Percentiles rank a stretch among this genome's conserved stretches.
Evolutionary conservation across 2,113 vertebrate species (phyloP).

Genomic region (Periophthalmodon schlosseri): DNA sequence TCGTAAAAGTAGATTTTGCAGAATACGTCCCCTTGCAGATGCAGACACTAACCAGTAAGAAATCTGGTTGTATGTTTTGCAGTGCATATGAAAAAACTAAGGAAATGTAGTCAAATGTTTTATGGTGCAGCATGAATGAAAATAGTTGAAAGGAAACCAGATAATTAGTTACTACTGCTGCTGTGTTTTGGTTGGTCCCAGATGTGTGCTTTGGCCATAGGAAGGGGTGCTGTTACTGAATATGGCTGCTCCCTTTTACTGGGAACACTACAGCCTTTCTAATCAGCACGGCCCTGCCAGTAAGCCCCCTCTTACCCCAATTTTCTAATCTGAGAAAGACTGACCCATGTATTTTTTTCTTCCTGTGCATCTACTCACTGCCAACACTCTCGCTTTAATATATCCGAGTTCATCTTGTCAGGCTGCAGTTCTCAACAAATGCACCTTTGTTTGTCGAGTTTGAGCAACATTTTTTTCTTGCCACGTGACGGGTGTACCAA

Average conservation of each 20-base stretch:
- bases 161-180: conserved; percentile 14
- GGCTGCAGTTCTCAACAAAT: conserved; percentile 24
- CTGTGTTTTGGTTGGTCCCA: conserved; percentile 51
- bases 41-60: too few relatives aligned
- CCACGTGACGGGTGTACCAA: conserved; percentile 2
- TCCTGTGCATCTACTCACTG: conserved; percentile 26
- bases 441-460: conserved; percentile 37
- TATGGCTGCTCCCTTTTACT: conserved; percentile 43
- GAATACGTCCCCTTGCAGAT: not conserved
- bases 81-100: not conserved
- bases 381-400: conserved; percentile 35
- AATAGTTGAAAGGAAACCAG: conserved; percentile 48
- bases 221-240: conserved; percentile 64
- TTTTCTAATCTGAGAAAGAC: conserved; percentile 66
- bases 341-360: conserved; percentile 51
- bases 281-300: conserved; percentile 59
- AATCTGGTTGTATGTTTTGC: not conserved
- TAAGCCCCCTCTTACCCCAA: conserved; percentile 58
- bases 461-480: conserved; percentile 16
- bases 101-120: conserved; percentile 13
- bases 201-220: conserved; percentile 75
- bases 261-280: conserved; percentile 70
- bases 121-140: conserved; percentile 29
- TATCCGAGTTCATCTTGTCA: conserved; percentile 11
- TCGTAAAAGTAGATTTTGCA: too few relatives aligned